These are phyloP conservation scores for Microtus oregoni DNA, from an alignment of 2,113 vertebrate species.

Conservation along the genomic window DNA sequence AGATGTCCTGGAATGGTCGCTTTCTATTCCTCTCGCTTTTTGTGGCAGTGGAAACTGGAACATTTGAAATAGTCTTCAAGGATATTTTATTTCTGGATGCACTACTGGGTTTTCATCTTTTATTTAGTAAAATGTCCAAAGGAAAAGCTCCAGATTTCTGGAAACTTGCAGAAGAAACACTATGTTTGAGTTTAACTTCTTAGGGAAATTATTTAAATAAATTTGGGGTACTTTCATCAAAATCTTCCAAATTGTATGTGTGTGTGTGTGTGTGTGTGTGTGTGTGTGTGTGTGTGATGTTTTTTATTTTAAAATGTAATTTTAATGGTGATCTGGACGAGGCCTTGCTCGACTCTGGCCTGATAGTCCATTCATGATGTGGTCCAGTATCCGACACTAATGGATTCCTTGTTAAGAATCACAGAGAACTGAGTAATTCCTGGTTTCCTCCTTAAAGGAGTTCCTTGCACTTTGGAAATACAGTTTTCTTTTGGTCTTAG, in stretches of 20 bases:
- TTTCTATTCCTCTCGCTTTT: constrained; percentile 41
- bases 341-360: background rate
- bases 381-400: background rate
- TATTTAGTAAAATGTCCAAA: background rate
- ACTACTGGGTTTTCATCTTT: background rate
- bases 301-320: constrained; percentile 10
- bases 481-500: background rate
- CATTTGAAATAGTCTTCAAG: constrained; percentile 1
- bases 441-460: background rate
- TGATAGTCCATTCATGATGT: background rate
- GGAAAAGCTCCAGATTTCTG: constrained; percentile 2
- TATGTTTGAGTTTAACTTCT: constrained; percentile 13
- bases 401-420: background rate
- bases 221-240: constrained; percentile 31
- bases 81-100: background rate
- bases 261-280: background rate
- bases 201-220: background rate
- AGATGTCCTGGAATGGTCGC: constrained; percentile 4
- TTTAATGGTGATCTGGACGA: background rate
- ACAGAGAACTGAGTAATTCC: background rate
- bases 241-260: background rate
- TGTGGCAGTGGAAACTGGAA: background rate
- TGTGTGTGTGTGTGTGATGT: background rate
- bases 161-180: background rate
- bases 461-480: background rate